These are phyloP conservation scores for Poicephalus gulielmi DNA, from an alignment of 2,113 vertebrate genomes.

Conservation along the genomic window DNA sequence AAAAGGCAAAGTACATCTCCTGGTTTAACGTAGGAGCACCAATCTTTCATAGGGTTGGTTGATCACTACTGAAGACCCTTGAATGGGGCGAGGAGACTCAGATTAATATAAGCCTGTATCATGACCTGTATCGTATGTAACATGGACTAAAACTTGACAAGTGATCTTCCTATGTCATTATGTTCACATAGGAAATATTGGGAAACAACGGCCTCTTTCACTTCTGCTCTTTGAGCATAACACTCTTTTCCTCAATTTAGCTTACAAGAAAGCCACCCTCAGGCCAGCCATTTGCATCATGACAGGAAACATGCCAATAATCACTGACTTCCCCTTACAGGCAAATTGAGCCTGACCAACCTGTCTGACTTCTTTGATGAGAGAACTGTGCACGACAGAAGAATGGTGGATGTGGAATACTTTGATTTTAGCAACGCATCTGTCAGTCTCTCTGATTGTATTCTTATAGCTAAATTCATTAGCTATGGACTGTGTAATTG, in stretches of 20 bases:
- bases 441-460: neutral
- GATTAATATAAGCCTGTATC: neutral
- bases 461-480: neutral
- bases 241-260: neutral
- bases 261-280: neutral
- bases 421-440: neutral
- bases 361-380: neutral
- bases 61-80: neutral
- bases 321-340: fast-evolving
- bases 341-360: neutral
- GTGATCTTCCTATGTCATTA: neutral
- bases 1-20: neutral
- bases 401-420: neutral
- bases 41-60: neutral
- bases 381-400: neutral
- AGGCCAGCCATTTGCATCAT: neutral
- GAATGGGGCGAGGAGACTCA: neutral
- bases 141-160: neutral
- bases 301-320: neutral
- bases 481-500: neutral
- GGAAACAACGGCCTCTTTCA: neutral
- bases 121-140: neutral
- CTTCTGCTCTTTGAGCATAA: neutral
- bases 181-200: neutral
- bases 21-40: neutral